Evolutionary conservation across 2,888 invertebrate genomes (phyloP).

Genomic region (Flexamia atlantica): DNA sequence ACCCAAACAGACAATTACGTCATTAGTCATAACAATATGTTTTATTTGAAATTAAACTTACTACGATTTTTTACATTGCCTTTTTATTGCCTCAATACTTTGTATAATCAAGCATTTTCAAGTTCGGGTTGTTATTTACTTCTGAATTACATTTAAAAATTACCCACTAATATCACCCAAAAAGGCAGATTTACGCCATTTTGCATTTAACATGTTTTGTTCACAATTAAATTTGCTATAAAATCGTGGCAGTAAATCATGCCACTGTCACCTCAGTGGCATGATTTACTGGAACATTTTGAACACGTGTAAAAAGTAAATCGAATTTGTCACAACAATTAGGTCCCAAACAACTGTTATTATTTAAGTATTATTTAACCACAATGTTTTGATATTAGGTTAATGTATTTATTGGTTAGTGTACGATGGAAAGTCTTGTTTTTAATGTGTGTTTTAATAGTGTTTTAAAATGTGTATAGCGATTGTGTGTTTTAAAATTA

Average conservation of each 20-base stretch:
- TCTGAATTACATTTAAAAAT: conserved; percentile 17
- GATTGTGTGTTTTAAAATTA: conserved; percentile 9
- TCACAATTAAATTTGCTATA: too few relatives aligned
- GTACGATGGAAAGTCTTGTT: conserved; percentile 26
- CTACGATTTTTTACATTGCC: conserved; percentile 18
- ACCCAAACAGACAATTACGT: conserved; percentile 15
- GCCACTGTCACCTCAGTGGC: conserved; percentile 10
- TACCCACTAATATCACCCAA: too few relatives aligned
- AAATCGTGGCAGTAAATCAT: too few relatives aligned
- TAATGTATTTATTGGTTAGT: neutral
- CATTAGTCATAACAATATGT: conserved; percentile 17
- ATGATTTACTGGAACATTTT: conserved; percentile 20
- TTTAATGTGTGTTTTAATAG: conserved; percentile 20
- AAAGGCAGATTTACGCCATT: too few relatives aligned
- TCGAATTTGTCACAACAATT: conserved; percentile 22
- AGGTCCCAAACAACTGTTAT: conserved; percentile 10
- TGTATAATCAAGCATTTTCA: conserved; percentile 6
- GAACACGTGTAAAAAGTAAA: neutral
- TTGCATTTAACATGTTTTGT: too few relatives aligned
- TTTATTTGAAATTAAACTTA: conserved; percentile 21
- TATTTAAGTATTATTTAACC: too few relatives aligned
- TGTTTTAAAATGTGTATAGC: neutral
- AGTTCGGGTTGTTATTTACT: conserved; percentile 12
- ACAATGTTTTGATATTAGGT: too few relatives aligned
- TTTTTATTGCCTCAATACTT: conserved; percentile 10